These are phyloP conservation scores for Desoria tigrina DNA, from an alignment of 2,888 invertebrate genomes.

Conservation along the genomic window DNA sequence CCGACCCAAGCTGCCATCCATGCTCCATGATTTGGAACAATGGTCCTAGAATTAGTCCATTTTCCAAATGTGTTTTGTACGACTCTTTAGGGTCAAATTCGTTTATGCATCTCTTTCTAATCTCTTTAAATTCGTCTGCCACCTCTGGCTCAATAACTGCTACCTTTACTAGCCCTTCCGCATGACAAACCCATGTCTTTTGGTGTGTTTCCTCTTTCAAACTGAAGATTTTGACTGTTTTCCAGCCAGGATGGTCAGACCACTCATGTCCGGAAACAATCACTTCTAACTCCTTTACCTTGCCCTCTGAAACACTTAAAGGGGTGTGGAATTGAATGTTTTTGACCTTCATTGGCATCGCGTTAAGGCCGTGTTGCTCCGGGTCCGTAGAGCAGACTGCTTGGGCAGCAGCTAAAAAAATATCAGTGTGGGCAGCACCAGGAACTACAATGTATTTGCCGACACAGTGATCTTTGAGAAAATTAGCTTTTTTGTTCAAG, in stretches of 20 bases:
- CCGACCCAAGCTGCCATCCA: conserved; percentile 2
- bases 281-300: conserved; percentile 6
- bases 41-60: conserved; percentile 24
- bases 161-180: conserved; percentile 3
- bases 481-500: conserved; percentile 11
- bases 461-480: conserved; percentile 34
- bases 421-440: conserved; percentile 39
- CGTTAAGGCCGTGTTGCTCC: conserved; percentile 12
- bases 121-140: background rate
- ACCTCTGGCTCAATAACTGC: no score
- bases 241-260: no score
- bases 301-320: background rate
- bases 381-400: conserved; percentile 20
- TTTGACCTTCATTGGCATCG: conserved; percentile 31
- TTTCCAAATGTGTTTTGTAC: background rate
- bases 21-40: conserved; percentile 17
- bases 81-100: background rate
- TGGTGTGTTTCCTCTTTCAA: background rate
- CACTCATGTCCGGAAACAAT: no score
- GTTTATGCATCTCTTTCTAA: background rate
- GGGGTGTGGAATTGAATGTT: conserved; percentile 30
- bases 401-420: conserved; percentile 32
- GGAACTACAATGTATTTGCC: conserved; percentile 38
- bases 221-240: conserved; percentile 13
- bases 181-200: conserved; percentile 17